phyloP scores from a whole-genome alignment of 2,113 vertebrate genomes.

The Antennarius striatus region DNA sequence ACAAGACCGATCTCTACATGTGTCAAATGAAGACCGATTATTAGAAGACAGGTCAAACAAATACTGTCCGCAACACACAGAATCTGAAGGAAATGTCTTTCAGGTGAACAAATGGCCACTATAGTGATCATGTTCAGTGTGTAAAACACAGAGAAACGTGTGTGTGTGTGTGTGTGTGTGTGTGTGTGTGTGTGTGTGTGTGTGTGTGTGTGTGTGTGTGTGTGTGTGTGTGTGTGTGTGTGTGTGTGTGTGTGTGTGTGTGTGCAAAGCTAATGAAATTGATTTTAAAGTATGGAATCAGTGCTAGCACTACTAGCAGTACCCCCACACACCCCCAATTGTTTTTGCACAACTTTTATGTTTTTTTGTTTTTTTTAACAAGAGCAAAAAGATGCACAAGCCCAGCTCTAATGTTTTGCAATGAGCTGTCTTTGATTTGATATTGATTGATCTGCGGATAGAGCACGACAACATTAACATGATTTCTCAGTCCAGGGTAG shows the following conservation, averaged over 20 bases:
- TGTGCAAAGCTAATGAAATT: conserved; percentile 47
- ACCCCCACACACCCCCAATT: conserved; percentile 21
- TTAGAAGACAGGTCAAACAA: conserved; percentile 1
- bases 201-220: background rate
- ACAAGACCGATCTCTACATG: background rate
- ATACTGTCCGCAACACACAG: background rate
- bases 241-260: background rate
- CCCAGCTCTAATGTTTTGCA: conserved; percentile 4
- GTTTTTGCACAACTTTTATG: conserved; percentile 47
- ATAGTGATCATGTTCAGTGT: conserved; percentile 7
- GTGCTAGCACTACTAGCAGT: background rate
- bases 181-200: background rate
- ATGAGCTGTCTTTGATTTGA: conserved; percentile 16
- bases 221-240: conserved; percentile 33
- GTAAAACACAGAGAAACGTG: conserved; percentile 4
- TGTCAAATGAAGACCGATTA: background rate
- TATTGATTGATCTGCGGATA: conserved; percentile 12
- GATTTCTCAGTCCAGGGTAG: conserved; percentile 19
- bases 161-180: conserved; percentile 33
- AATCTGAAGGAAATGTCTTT: conserved; percentile 2
- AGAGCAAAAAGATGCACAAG: conserved; percentile 28
- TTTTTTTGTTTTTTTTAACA: conserved; percentile 13
- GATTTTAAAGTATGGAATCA: conserved; percentile 53
- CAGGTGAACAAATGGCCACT: conserved; percentile 21
- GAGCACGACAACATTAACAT: conserved; percentile 32